Percentiles rank a stretch among this genome's conserved stretches.
phyloP scores from a whole-genome alignment of 1,140 invertebrate species.

The Paracyclopina nana region DNA sequence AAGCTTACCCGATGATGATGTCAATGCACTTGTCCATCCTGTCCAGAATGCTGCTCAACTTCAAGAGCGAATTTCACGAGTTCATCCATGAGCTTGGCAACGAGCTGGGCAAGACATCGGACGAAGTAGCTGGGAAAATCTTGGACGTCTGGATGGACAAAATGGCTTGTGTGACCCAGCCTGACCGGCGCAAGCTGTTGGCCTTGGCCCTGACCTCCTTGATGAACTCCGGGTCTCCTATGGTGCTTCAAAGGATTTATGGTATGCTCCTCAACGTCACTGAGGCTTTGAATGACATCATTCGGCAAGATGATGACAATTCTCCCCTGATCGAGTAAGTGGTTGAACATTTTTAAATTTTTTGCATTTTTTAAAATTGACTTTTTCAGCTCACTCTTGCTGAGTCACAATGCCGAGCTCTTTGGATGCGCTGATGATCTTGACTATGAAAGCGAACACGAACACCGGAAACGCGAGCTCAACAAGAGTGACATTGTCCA shows the following conservation, averaged over 20 bases:
- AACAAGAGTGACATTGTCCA: conserved; percentile 43
- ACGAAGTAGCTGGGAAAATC: conserved; percentile 26
- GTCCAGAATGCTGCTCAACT: conserved; percentile 40
- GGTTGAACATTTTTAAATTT: no score
- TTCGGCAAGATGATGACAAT: conserved; percentile 44
- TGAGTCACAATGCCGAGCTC: conserved; percentile 4
- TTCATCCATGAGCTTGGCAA: conserved; percentile 11
- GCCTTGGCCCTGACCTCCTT: conserved; percentile 60
- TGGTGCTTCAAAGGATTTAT: conserved; percentile 39
- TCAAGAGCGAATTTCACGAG: conserved; percentile 4
- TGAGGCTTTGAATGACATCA: conserved; percentile 68
- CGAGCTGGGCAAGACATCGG: conserved; percentile 5
- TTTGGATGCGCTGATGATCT: conserved; percentile 19
- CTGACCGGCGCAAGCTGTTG: conserved; percentile 56
- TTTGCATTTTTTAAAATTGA: no score
- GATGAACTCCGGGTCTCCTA: conserved; percentile 27
- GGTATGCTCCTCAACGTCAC: conserved; percentile 52
- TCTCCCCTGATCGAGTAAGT: conserved; percentile 37
- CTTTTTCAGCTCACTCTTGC: no score
- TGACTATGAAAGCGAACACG: conserved; percentile 25
- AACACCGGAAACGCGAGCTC: conserved; percentile 34
- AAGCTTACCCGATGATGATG: conserved; percentile 44
- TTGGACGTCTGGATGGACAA: conserved; percentile 55
- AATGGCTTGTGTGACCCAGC: conserved; percentile 50
- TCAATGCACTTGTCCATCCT: conserved; percentile 53